Percentiles rank a stretch among this genome's conserved stretches.
phyloP scores from a whole-genome alignment of 2,888 invertebrate species.

The Aspidiotus destructor region DNA sequence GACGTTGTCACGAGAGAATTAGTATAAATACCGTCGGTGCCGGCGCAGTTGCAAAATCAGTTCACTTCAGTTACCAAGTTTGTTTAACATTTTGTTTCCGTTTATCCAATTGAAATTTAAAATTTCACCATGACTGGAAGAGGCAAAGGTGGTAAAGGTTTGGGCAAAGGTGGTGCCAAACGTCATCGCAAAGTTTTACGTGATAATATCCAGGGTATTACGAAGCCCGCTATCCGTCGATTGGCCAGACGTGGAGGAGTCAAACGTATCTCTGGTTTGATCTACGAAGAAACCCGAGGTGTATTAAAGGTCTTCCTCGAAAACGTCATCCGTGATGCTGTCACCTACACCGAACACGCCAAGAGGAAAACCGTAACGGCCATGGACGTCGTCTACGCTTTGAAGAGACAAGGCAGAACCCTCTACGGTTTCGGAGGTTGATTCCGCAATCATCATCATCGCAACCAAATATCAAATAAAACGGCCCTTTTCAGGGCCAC shows the following conservation, averaged over 20 bases:
- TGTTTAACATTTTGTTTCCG: not conserved
- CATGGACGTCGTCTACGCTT: slow-evolving; percentile 68
- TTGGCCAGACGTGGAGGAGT: slow-evolving; percentile 60
- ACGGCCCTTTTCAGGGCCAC: slow-evolving; percentile 33
- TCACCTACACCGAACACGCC: slow-evolving; percentile 77
- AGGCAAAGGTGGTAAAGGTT: slow-evolving; percentile 67
- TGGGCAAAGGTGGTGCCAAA: slow-evolving; percentile 72
- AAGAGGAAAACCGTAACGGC: slow-evolving; percentile 41
- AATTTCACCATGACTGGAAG: slow-evolving; percentile 57
- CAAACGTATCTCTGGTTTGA: slow-evolving; percentile 48
- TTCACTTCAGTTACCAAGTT: not conserved
- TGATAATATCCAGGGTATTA: slow-evolving; percentile 50
- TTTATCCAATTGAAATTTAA: not conserved
- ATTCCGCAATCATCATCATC: slow-evolving; percentile 35
- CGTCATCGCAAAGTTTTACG: slow-evolving; percentile 70
- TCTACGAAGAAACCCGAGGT: slow-evolving; percentile 72
- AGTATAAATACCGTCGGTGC: not conserved
- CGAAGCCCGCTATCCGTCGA: slow-evolving; percentile 61
- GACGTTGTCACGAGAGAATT: not conserved
- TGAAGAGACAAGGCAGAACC: slow-evolving; percentile 71
- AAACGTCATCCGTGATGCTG: slow-evolving; percentile 70
- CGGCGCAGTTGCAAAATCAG: too few species aligned
- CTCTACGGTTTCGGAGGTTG: slow-evolving; percentile 70
- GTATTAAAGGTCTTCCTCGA: slow-evolving; percentile 71
- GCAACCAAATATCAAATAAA: not conserved